A percentile compares a stretch with the other conserved stretches of the same genome.
Evolutionary conservation across 2,888 invertebrate genomes (phyloP).

Genomic region (Pandemis cinnamomeana): DNA sequence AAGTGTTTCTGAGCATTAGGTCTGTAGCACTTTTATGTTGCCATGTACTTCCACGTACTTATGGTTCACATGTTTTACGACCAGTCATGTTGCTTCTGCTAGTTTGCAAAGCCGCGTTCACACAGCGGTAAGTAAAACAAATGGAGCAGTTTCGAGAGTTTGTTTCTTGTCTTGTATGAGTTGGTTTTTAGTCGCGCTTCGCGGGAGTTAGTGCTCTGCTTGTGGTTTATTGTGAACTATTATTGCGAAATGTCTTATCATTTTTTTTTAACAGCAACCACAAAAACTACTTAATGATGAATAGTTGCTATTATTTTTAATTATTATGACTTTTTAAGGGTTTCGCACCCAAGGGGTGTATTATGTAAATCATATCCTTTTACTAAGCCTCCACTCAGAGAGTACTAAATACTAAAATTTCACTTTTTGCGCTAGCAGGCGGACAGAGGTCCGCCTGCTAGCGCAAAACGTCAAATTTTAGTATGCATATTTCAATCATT

Average conservation of each 20-base stretch:
- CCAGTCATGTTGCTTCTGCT: constrained; percentile 39
- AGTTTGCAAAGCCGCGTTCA: constrained; percentile 36
- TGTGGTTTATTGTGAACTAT: constrained; percentile 7
- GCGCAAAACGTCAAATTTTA: neutral
- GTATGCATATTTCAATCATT: neutral
- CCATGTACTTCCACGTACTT: constrained; percentile 40
- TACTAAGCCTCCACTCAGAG: too few relatives aligned
- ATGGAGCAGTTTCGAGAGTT: constrained; percentile 35
- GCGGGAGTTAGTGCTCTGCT: constrained; percentile 13
- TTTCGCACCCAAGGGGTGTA: too few relatives aligned
- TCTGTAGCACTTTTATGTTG: constrained; percentile 58
- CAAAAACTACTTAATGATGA: too few relatives aligned
- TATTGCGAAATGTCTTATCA: neutral
- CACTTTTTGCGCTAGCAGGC: too few relatives aligned
- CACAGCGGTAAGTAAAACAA: constrained; percentile 41
- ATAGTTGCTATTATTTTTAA: too few relatives aligned
- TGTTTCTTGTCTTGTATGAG: constrained; percentile 32
- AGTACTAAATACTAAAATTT: too few relatives aligned
- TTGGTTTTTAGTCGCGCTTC: constrained; percentile 25
- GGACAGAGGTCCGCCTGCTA: neutral
- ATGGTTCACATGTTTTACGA: constrained; percentile 33
- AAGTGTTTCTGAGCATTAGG: constrained; percentile 59
- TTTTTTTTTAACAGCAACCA: too few relatives aligned
- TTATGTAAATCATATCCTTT: too few relatives aligned
- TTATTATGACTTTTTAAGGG: too few relatives aligned